Percentiles rank a stretch among this genome's conserved stretches.
phyloP scores from a whole-genome alignment of 1,140 invertebrate genomes.

The Campoletis sonorensis region DNA sequence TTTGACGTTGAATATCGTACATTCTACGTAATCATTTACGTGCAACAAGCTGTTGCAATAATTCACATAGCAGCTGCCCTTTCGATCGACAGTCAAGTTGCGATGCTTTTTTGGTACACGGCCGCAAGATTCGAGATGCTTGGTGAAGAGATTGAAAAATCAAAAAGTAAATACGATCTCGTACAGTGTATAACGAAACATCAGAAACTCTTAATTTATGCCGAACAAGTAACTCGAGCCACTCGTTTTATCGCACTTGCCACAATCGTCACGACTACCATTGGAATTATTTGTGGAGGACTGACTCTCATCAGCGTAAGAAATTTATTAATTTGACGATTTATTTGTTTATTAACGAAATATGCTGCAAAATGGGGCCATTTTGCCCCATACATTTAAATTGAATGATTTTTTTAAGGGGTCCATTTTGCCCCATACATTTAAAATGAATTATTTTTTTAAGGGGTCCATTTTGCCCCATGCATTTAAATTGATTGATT shows the following conservation, averaged over 20 bases:
- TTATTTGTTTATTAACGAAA: neutral
- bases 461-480: no score
- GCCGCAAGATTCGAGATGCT: slow-evolving; percentile 56
- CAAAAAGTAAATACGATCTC: slow-evolving; percentile 40
- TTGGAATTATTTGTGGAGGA: slow-evolving; percentile 52
- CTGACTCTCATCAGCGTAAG: slow-evolving; percentile 56
- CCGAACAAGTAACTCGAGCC: slow-evolving; percentile 45
- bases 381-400: no score
- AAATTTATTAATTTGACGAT: neutral
- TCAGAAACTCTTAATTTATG: slow-evolving; percentile 48
- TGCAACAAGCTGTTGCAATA: slow-evolving; percentile 51
- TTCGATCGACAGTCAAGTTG: slow-evolving; percentile 54
- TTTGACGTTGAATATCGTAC: slow-evolving; percentile 51
- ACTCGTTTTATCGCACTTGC: slow-evolving; percentile 50
- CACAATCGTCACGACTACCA: slow-evolving; percentile 48
- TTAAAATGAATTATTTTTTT: no score
- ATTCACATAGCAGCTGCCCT: slow-evolving; percentile 51
- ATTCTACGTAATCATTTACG: slow-evolving; percentile 50
- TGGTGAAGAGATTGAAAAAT: slow-evolving; percentile 36
- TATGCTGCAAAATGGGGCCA: no score
- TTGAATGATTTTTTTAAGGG: no score
- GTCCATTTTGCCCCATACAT: no score
- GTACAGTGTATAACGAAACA: slow-evolving; percentile 46
- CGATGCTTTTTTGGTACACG: slow-evolving; percentile 52
- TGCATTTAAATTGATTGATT: no score